A percentile compares a stretch with the other conserved stretches of the same genome.
Conservation (phyloP, 30 jellyfish, hydroid and myxozoan species). For the Rhopilema esculentum region DNA sequence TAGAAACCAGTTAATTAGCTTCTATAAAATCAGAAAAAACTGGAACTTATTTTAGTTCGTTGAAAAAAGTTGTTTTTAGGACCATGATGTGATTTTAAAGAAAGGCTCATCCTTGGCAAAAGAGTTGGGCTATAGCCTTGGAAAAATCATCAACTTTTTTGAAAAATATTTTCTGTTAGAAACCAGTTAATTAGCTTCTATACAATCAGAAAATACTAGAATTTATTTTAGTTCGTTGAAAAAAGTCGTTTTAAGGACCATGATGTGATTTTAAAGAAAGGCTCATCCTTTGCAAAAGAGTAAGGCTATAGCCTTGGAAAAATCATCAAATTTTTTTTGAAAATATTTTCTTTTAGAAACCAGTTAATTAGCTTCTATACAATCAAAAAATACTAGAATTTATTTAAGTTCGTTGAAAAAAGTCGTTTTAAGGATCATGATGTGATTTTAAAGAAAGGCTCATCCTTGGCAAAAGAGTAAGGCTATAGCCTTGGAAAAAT, state of each 20-base stretch:
- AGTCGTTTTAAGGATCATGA: neutral
- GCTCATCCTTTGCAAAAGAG: neutral
- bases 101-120: neutral
- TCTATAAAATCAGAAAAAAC: neutral
- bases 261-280: neutral
- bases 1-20: neutral
- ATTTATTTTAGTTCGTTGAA: neutral
- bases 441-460: neutral
- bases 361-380: neutral
- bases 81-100: neutral
- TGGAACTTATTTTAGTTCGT: neutral
- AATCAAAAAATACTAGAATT: no score
- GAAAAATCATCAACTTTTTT: no score
- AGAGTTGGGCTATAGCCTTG: neutral
- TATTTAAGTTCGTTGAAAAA: neutral
- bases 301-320: slow-evolving; percentile 4
- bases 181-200: neutral
- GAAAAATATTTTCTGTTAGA: neutral
- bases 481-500: neutral
- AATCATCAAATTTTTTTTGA: no score
- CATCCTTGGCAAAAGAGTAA: neutral
- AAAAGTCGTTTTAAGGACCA: no score
- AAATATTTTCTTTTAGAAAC: no score
- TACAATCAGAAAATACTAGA: neutral
- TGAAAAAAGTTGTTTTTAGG: neutral